These are phyloP conservation scores for Pristionchus maxplancki DNA, from an alignment of 2,888 invertebrate genomes.

Conservation along the genomic window DNA sequence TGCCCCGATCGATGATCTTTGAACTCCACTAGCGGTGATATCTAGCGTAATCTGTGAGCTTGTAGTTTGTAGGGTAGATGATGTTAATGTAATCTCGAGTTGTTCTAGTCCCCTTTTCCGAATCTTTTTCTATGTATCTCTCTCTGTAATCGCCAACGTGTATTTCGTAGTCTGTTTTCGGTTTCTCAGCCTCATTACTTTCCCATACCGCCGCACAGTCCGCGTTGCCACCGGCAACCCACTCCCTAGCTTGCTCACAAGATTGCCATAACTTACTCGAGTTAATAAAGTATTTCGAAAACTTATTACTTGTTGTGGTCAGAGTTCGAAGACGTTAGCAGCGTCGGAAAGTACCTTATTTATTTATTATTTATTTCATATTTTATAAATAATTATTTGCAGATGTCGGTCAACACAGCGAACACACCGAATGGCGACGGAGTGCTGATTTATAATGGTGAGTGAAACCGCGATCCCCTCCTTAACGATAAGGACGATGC, in stretches of 20 bases:
- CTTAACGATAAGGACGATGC: not conserved
- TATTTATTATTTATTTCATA: not conserved
- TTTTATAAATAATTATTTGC: not conserved
- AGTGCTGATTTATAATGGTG: slow-evolving; percentile 94
- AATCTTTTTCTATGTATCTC: not conserved
- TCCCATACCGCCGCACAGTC: not conserved
- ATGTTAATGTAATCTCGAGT: slow-evolving; percentile 1
- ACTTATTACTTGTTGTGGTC: not conserved
- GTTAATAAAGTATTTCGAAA: slow-evolving; percentile 41
- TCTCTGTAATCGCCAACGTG: slow-evolving; percentile 2
- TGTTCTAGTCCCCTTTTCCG: not conserved
- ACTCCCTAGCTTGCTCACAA: not conserved
- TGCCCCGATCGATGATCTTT: not conserved
- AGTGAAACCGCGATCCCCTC: slow-evolving; percentile 78
- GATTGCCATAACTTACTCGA: slow-evolving; percentile 16
- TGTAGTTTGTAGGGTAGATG: slow-evolving; percentile 14
- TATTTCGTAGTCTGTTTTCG: not conserved
- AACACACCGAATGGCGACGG: slow-evolving; percentile 92
- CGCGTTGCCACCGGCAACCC: not conserved
- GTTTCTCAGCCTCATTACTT: not conserved
- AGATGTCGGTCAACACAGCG: slow-evolving; percentile 95
- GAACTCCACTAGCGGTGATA: not conserved
- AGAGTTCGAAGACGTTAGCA: not conserved
- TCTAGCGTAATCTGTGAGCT: slow-evolving; percentile 15
- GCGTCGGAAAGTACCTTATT: slow-evolving; percentile 20